Base-by-base conservation (phyloP, 2,888 invertebrate species). In the Coelinius sp. region DNA sequence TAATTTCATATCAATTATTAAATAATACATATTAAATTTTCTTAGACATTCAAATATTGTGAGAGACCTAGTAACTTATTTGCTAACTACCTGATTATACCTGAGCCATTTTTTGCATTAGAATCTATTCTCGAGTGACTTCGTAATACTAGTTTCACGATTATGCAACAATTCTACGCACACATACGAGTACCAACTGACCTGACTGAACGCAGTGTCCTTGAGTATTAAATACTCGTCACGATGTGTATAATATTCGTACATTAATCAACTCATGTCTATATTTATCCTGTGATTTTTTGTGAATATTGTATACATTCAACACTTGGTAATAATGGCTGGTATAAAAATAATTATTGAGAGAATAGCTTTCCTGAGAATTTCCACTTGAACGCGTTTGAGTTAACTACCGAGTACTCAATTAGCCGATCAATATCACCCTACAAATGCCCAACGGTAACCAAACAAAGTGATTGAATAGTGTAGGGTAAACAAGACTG, bases 81-180 rank as follows among this genome's bases (percentile, higher is more conserved):
- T 24, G 46, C 17, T 64, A 17, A 52, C 52, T 44, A 67, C 68
- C 70, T 63, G 64, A 62, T 35, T 46, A 25, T 41, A 64, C 24
- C 52, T 27, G 27, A 44, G 25, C 20, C 20, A 35, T 20, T 35
- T 59, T 35, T 59, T 14, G 20, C 59, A 27, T 59, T 35, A 6
- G 20, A 66, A 35, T 70, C 70, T 77, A 76, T 79, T 78, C 74
- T 76, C 68, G 74, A 77, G 75, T 41, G 22, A 49, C 53, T 65
- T 69, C 63, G 73, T 74, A 73, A 75, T 68, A 68, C 64, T 65
- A n/a, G 73, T 67, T 70, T 59, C 65, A 25, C 52, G 68, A 69
- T 77, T 80, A 77, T 76, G 76, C 74, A 79, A 79, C 73, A 67
- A 73, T 67, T 38, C 52, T 70, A 31, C 66, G 41, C 62, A 53